Percentiles rank a stretch among this genome's conserved stretches.
Evolutionary conservation across 2,797 vertebrate genomes (phyloP).

Genomic region (Muraenolepis orangiensis): DNA sequence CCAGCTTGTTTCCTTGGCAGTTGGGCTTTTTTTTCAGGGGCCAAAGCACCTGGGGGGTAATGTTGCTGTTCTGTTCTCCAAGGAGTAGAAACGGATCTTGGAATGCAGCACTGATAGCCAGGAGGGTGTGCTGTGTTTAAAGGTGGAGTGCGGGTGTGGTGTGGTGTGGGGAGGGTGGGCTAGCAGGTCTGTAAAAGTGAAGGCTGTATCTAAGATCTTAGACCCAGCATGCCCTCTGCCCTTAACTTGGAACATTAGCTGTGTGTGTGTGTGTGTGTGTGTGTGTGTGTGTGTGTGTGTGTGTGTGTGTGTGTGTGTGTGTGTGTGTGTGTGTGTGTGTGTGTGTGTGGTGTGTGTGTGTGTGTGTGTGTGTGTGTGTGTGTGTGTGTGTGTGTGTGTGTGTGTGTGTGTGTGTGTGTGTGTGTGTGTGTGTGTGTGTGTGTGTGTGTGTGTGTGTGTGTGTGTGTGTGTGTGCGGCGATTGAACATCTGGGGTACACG

Average conservation of each 20-base stretch:
- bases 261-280: conserved; percentile 40
- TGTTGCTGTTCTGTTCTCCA: conserved; percentile 64
- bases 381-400: background rate
- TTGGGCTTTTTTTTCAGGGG: conserved; percentile 48
- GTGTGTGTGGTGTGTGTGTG: conserved; percentile 1
- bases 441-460: background rate
- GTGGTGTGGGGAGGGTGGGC: conserved; percentile 17
- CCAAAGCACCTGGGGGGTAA: conserved; percentile 59
- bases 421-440: conserved; percentile 1
- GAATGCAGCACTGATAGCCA: conserved; percentile 71
- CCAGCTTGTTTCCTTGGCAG: conserved; percentile 45
- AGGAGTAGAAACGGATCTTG: conserved; percentile 67
- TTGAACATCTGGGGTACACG: conserved; percentile 46
- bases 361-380: background rate
- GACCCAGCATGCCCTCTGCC: conserved; percentile 59
- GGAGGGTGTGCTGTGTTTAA: conserved; percentile 65
- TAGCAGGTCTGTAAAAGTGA: conserved; percentile 48
- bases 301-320: background rate
- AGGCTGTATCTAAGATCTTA: conserved; percentile 46
- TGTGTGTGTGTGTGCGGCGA: conserved; percentile 4
- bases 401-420: background rate
- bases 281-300: background rate
- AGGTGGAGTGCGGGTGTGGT: conserved; percentile 21
- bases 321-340: background rate
- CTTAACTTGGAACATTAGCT: conserved; percentile 21